Conservation (phyloP, 2,113 vertebrate genomes). For the Anser brachyrhynchus region DNA sequence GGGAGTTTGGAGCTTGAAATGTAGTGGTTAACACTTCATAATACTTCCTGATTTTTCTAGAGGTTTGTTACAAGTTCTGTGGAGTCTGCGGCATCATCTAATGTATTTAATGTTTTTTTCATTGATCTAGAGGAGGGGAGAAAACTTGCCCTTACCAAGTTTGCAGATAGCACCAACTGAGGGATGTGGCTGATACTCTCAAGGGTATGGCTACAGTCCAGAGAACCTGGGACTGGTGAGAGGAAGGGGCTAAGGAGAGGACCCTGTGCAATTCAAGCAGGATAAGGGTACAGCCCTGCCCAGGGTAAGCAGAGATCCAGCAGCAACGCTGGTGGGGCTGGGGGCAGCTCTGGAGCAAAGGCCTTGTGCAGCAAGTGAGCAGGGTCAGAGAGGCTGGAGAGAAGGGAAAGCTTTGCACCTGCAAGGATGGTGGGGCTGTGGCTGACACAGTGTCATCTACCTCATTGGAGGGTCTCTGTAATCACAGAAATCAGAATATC, state of each 20-base stretch:
- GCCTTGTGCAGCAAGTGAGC: neutral
- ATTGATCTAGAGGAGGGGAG: neutral
- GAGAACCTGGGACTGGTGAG: neutral
- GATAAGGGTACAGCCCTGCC: neutral
- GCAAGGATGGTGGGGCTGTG: accelerated
- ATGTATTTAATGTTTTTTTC: neutral
- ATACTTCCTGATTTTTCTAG: neutral
- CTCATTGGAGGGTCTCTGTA: neutral
- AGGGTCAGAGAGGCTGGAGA: neutral
- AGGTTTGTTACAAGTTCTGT: neutral
- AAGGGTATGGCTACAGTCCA: neutral
- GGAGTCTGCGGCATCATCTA: neutral
- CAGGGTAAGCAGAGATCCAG: accelerated
- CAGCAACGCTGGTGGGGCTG: neutral
- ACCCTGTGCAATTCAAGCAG: neutral
- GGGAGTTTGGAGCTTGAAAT: neutral
- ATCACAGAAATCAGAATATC: neutral
- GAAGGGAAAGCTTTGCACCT: neutral
- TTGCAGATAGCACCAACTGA: neutral
- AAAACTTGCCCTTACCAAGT: neutral
- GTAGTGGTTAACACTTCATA: neutral
- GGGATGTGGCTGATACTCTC: neutral
- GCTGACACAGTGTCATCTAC: neutral
- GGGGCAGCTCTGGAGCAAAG: neutral
- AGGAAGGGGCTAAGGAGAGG: neutral